phyloP scores from a whole-genome alignment of 2,113 vertebrate species.

The Melanotaenia duboulayi region DNA sequence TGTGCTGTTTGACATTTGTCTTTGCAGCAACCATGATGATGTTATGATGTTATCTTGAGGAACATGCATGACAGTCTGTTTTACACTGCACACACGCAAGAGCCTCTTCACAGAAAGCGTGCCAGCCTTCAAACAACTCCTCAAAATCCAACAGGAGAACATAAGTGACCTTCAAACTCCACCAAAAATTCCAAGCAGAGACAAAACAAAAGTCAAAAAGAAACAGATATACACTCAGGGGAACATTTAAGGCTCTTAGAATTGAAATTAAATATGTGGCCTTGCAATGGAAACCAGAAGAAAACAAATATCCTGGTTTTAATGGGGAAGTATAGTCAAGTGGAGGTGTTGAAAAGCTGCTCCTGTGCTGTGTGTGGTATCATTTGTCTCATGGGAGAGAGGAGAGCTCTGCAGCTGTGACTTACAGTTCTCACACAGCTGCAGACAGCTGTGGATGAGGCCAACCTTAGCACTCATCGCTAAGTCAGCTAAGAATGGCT shows the following conservation, averaged over 20 bases:
- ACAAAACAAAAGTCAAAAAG: constrained; percentile 9
- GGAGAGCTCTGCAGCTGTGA: constrained; percentile 64
- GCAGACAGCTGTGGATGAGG: constrained; percentile 66
- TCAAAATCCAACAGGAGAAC: constrained; percentile 18
- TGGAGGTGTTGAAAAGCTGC: constrained; percentile 39
- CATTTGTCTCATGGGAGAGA: constrained; percentile 61
- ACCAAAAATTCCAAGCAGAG: not conserved
- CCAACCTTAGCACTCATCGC: constrained; percentile 43
- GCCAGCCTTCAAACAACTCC: constrained; percentile 33
- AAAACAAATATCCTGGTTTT: constrained; percentile 52
- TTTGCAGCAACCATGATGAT: constrained; percentile 36
- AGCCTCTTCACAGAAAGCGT: constrained; percentile 19
- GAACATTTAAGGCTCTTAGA: not conserved
- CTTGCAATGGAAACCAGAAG: not conserved
- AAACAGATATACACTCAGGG: constrained; percentile 11
- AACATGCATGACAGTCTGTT: constrained; percentile 44
- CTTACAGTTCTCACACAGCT: constrained; percentile 62
- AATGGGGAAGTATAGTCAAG: constrained; percentile 22
- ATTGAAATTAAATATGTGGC: not conserved
- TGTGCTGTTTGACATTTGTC: constrained; percentile 17
- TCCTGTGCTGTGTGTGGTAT: constrained; percentile 52
- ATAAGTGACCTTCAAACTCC: constrained; percentile 33
- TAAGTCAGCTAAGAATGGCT: constrained; percentile 45
- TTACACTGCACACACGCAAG: constrained; percentile 21
- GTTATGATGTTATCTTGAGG: constrained; percentile 40